Evolutionary conservation across 2,888 invertebrate genomes (phyloP), one percentile per base, ranked within the genome.

Genomic region (Brachyptera putata): DNA sequence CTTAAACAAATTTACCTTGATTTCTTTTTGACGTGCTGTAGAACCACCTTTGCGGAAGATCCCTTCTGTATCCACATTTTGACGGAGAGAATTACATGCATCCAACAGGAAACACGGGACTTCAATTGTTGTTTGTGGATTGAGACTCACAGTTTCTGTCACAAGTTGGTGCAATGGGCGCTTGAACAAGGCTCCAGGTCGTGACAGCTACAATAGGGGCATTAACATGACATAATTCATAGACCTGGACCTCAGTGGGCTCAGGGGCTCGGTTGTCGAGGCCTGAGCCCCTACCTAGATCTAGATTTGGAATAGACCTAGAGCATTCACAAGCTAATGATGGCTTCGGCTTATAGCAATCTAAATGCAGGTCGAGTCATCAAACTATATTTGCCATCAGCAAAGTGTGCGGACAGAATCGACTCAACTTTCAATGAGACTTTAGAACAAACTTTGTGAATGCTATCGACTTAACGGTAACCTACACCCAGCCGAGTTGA

Each of bases 31-130:
- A 63, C 93, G 80, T 36, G 83, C 79, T 68, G 89, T 84, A 1
- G 92, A 91, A 13, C 94, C 95, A 50, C 91, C 91, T 77, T 92
- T 94, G 5, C 95, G 81, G 73, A 95, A 95, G 50, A 95, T 75
- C 0, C 95, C 95, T 72, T 94, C 94, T 18, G 86, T 84, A 58
- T 83, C 80, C 25, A 87, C 80, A 74, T 87, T 82, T 46, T 82
- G 77, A 64, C 85, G 76, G 56, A 91, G 81, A 68, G 83, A 84
- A 57, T 83, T 78, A 67, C 88, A 86, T 70, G 87, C 82, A 70
- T 87, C 85, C 67, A 84, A 82, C 1, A 91, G 82, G 69, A 90
- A 83, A 66, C 80, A 79, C 4, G 91, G 91, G 34, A 91, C 82
- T 71, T 84, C 80, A 36, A 89, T 76, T 63, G 85, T 83, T 69